These are phyloP conservation scores for Paraescarpia echinospica DNA, from an alignment of 1,140 invertebrate genomes.

Conservation along the genomic window DNA sequence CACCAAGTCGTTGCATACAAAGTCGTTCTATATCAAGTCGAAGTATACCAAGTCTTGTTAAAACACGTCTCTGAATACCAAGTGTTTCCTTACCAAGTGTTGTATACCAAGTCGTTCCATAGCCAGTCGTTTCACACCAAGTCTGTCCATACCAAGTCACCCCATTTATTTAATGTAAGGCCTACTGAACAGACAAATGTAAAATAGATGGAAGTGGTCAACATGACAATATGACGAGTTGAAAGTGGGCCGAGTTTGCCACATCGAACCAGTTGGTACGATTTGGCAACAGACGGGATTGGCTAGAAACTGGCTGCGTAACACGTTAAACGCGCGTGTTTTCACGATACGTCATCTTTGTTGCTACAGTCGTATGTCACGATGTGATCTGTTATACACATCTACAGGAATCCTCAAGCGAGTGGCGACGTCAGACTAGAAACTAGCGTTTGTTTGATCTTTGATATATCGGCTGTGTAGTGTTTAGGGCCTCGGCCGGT, in stretches of 20 bases:
- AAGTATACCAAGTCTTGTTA: no score
- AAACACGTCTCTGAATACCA: no score
- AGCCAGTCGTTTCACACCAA: no score
- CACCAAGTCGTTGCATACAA: no score
- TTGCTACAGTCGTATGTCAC: not conserved
- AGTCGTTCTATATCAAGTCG: no score
- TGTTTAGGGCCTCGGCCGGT: not conserved
- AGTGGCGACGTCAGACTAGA: not conserved
- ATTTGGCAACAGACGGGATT: not conserved
- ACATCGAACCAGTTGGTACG: no score
- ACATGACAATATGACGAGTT: not conserved
- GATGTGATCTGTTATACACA: not conserved
- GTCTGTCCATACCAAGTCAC: no score
- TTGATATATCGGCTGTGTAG: conserved; percentile 1
- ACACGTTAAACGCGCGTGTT: not conserved
- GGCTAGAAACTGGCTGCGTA: not conserved
- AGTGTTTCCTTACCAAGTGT: no score
- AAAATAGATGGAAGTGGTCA: no score
- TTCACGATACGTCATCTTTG: not conserved
- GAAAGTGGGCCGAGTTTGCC: not conserved
- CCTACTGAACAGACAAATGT: not conserved
- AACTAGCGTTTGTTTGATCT: not conserved
- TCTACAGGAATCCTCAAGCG: not conserved
- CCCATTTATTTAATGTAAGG: not conserved
- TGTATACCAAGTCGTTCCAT: no score